A percentile compares a stretch with the other conserved stretches of the same genome.
Evolutionary conservation across 2,113 vertebrate species (phyloP).

Genomic region (Patagioenas fasciata): DNA sequence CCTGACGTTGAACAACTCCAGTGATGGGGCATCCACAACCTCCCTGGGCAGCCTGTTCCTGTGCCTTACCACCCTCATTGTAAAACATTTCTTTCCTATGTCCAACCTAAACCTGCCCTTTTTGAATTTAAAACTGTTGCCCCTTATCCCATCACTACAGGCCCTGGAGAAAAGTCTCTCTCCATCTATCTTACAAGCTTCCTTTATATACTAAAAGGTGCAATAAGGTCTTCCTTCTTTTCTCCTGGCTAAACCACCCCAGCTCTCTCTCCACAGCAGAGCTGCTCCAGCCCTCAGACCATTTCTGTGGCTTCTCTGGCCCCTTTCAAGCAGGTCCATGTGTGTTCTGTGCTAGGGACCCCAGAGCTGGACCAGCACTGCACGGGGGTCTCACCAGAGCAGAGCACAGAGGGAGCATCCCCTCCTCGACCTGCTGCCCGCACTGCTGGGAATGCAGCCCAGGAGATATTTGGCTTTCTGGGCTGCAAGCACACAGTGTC

Average conservation of each 20-base stretch:
- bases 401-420: background rate
- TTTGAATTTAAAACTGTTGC: fast-evolving
- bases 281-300: background rate
- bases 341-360: background rate
- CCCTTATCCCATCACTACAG: background rate
- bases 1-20: background rate
- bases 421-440: background rate
- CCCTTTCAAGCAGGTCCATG: background rate
- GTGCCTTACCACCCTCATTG: background rate
- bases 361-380: background rate
- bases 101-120: background rate
- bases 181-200: background rate
- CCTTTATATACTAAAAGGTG: background rate
- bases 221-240: background rate
- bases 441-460: fast-evolving
- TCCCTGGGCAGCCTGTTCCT: background rate
- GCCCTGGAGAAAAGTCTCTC: background rate
- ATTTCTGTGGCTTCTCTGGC: background rate
- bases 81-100: background rate
- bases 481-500: fast-evolving
- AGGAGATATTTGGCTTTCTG: fast-evolving
- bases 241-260: background rate
- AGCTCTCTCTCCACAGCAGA: background rate
- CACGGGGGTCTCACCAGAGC: background rate
- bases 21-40: background rate